Conservation (phyloP, 2,888 invertebrate species). For the Oeneis ivallda region DNA sequence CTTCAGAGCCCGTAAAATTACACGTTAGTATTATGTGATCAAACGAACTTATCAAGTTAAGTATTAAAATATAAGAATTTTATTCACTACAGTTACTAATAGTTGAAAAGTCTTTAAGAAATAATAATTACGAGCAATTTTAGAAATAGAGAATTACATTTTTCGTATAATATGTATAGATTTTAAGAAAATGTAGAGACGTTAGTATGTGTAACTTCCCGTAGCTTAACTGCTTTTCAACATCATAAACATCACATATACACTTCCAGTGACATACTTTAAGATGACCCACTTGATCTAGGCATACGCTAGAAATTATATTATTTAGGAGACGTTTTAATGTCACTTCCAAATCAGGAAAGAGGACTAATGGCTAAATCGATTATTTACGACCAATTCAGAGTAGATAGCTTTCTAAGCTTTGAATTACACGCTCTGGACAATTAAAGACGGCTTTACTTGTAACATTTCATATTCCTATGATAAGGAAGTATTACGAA, state of each 20-base stretch:
- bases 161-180: background rate
- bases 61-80: no score
- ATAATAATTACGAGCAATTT: no score
- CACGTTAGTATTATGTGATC: no score
- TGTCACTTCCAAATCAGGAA: conserved; percentile 36
- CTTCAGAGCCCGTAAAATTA: no score
- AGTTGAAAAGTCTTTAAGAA: no score
- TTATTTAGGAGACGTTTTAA: conserved; percentile 33
- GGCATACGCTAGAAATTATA: conserved; percentile 41
- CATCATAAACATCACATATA: conserved; percentile 10
- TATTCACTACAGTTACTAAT: no score
- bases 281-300: conserved; percentile 14
- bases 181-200: conserved; percentile 1
- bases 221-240: background rate
- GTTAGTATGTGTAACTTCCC: background rate
- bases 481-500: conserved; percentile 24
- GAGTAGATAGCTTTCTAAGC: conserved; percentile 66
- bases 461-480: conserved; percentile 21
- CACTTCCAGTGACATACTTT: conserved; percentile 8
- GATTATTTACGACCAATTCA: conserved; percentile 57
- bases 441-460: conserved; percentile 36
- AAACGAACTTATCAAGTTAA: no score
- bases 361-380: conserved; percentile 60
- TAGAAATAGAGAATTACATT: no score
- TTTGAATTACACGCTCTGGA: conserved; percentile 53